Percentiles rank a stretch among this genome's conserved stretches.
Conservation (phyloP, 2,113 vertebrate species). For the Mesitornis unicolor region DNA sequence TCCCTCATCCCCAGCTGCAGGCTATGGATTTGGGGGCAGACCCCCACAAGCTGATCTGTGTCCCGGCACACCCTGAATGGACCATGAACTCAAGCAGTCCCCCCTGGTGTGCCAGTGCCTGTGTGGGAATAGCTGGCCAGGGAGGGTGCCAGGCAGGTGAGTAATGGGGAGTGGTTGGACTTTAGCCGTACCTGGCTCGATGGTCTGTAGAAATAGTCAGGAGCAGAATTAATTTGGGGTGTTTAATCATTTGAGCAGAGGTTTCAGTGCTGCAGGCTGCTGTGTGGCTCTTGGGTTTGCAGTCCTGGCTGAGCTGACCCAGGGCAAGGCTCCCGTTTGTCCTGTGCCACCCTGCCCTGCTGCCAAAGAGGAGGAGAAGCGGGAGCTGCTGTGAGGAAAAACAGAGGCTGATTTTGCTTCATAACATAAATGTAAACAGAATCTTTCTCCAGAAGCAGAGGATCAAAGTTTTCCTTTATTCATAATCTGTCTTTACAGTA, state of each 20-base stretch:
- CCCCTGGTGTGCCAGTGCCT: neutral
- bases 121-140: no score
- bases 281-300: neutral
- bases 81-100: fast-evolving
- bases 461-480: neutral
- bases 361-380: neutral
- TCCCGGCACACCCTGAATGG: neutral
- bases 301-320: neutral
- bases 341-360: neutral
- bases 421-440: neutral
- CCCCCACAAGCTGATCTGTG: neutral
- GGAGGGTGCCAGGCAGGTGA: neutral
- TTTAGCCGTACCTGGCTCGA: neutral
- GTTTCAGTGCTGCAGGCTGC: neutral
- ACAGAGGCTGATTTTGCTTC: neutral
- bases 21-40: neutral
- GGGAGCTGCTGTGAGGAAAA: neutral
- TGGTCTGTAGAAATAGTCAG: neutral
- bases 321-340: fast-evolving
- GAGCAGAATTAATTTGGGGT: neutral
- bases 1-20: neutral
- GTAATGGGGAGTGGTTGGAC: neutral
- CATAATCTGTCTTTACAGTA: neutral
- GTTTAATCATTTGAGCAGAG: neutral
- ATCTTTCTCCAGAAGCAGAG: neutral